phyloP scores from a whole-genome alignment of 2,797 vertebrate species.

The Gambelia wislizenii region DNA sequence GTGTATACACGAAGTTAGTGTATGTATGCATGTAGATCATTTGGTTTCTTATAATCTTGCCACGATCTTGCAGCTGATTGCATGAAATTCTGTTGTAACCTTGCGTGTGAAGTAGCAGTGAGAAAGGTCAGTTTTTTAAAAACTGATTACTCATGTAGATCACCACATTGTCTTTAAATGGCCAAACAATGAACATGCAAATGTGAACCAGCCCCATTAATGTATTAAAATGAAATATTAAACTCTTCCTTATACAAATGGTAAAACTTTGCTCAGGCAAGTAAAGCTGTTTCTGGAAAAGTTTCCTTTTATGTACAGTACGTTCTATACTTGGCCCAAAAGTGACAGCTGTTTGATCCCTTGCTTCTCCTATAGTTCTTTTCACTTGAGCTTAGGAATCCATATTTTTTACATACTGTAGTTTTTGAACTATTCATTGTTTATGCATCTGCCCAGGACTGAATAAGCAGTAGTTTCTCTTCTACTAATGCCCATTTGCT shows the following conservation, averaged over 20 bases:
- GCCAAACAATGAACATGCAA: background rate
- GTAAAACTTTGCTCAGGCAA: background rate
- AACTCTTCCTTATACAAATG: background rate
- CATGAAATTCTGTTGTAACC: background rate
- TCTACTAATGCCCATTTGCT: background rate
- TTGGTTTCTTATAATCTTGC: background rate
- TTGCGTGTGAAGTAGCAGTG: background rate
- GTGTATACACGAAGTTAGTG: no score
- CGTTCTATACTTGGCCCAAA: background rate
- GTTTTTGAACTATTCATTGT: background rate
- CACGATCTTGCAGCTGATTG: background rate
- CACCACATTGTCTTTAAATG: no score
- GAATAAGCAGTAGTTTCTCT: background rate
- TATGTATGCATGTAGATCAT: background rate
- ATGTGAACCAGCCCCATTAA: background rate
- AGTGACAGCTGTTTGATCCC: background rate
- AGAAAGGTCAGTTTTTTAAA: background rate
- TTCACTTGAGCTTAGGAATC: background rate
- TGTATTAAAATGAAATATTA: background rate
- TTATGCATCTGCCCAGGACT: background rate
- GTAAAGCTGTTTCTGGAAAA: background rate
- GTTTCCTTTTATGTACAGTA: background rate
- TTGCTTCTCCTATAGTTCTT: background rate
- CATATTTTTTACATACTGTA: background rate
- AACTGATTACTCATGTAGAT: background rate